Base-by-base conservation (phyloP, 2,797 vertebrate species). In the Hoplostethus atlanticus region DNA sequence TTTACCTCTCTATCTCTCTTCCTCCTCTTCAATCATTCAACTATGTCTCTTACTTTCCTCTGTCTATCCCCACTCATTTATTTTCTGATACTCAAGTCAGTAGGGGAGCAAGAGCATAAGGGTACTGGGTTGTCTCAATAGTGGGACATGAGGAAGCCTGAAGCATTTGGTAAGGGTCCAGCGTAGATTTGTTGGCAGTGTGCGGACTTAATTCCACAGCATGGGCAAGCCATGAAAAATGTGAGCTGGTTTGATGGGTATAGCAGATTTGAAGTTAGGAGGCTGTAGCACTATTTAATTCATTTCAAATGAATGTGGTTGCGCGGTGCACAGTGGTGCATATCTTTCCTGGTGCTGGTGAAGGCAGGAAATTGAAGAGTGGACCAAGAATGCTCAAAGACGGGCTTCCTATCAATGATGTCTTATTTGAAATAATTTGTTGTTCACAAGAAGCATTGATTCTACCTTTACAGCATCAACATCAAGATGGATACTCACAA, bases 71-170 rank as follows among this genome's bases (percentile, higher is more conserved):
- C 4, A 6, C 66, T 68, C 6, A 4, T 7, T 54, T 69, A 6
- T 60, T 73, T 55, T 34, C 50, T 74, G 71, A 76, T 70, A 21
- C 21, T 72, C 77, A 47, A 67, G 54, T 73, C 4, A 55, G 64
- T 38, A 16, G 30, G 79, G 81, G 70, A 51, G 71, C 54, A 28
- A 64, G 65, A 75, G 66, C 76, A 80, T 30, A 80, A 80, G 82
- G 80, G 54, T 59, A 64, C 57, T 30, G 75, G 70, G 36, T 69
- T 68, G 66, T 65, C 77, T 61, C 59, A 71, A 68, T 81, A 81
- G 76, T 72, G 78, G 85, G 81, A 83, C 89, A 84, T 4, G 68
- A 72, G 81, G 88, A 77, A 2, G 78, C 89, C 86, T 10, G 21
- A 9, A 83, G 86, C 76, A 7, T 77, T 89, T 85, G 80, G 16